Evolutionary conservation across 1,140 invertebrate genomes (phyloP).

Genomic region (Acromyrmex heyeri): DNA sequence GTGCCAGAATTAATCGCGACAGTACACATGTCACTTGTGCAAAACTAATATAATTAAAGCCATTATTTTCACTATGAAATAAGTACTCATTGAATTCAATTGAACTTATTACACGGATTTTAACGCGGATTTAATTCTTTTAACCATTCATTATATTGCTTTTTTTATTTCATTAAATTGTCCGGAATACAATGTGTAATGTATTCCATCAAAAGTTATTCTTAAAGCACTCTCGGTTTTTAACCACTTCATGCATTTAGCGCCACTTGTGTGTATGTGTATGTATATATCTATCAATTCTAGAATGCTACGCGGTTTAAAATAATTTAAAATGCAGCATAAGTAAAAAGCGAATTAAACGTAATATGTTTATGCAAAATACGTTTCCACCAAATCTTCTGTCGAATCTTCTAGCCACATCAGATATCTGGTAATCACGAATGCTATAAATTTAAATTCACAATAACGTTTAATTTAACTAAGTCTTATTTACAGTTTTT

Average conservation of each 20-base stretch:
- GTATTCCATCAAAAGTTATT: slow-evolving; percentile 16
- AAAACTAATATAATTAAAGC: slow-evolving; percentile 68
- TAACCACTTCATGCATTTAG: slow-evolving; percentile 31
- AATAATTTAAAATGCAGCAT: slow-evolving; percentile 47
- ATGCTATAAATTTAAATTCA: slow-evolving; percentile 71
- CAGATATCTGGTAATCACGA: slow-evolving; percentile 72
- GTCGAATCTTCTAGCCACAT: slow-evolving; percentile 54
- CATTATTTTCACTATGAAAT: slow-evolving; percentile 56
- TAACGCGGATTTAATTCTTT: slow-evolving; percentile 39
- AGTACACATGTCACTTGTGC: slow-evolving; percentile 60
- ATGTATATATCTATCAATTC: not conserved
- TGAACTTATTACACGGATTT: slow-evolving; percentile 48
- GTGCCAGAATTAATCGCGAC: slow-evolving; percentile 51
- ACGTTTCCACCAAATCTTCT: slow-evolving; percentile 55
- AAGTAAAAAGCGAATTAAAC: slow-evolving; percentile 64
- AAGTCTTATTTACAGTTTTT: slow-evolving; percentile 80
- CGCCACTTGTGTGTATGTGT: slow-evolving; percentile 35
- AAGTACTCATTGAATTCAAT: slow-evolving; percentile 69
- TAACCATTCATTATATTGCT: slow-evolving; percentile 17
- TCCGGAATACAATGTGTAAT: slow-evolving; percentile 14
- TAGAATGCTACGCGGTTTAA: slow-evolving; percentile 55
- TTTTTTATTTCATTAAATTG: slow-evolving; percentile 11
- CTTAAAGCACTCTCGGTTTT: slow-evolving; percentile 35
- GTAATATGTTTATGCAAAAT: slow-evolving; percentile 52
- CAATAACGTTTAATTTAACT: slow-evolving; percentile 80